These are phyloP conservation scores for Pangasius macronema DNA, from an alignment of 2,797 vertebrate species.

Conservation along the genomic window DNA sequence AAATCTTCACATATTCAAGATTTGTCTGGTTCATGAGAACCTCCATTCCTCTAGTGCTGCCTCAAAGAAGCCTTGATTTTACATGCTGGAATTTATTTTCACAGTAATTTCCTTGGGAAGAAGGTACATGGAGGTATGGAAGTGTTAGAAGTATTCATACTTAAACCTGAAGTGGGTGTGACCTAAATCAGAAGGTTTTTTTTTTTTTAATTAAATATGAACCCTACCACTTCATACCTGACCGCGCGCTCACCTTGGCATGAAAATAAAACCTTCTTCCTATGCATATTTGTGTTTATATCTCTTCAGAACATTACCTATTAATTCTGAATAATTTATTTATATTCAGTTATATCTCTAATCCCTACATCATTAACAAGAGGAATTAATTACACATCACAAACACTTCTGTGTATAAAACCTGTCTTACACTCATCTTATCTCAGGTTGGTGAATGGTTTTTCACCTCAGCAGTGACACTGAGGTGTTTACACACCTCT, in stretches of 20 bases:
- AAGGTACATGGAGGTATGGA: neutral
- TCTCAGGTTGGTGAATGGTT: neutral
- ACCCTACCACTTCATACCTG: neutral
- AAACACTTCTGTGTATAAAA: neutral
- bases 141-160: neutral
- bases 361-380: too few relatives aligned
- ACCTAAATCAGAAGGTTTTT: neutral
- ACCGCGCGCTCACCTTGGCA: neutral
- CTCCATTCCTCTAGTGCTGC: neutral
- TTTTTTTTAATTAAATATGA: neutral
- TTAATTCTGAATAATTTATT: neutral
- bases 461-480: neutral
- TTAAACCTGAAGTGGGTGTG: neutral
- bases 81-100: conserved; percentile 3
- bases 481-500: neutral
- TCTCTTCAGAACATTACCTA: neutral
- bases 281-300: neutral
- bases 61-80: neutral
- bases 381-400: neutral
- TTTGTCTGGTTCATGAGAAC: neutral
- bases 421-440: neutral
- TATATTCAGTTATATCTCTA: neutral
- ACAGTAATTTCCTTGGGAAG: neutral
- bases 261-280: neutral
- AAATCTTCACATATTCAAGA: conserved; percentile 24